These are phyloP conservation scores for Aplocera efformata DNA, from an alignment of 2,888 invertebrate genomes.

Conservation along the genomic window DNA sequence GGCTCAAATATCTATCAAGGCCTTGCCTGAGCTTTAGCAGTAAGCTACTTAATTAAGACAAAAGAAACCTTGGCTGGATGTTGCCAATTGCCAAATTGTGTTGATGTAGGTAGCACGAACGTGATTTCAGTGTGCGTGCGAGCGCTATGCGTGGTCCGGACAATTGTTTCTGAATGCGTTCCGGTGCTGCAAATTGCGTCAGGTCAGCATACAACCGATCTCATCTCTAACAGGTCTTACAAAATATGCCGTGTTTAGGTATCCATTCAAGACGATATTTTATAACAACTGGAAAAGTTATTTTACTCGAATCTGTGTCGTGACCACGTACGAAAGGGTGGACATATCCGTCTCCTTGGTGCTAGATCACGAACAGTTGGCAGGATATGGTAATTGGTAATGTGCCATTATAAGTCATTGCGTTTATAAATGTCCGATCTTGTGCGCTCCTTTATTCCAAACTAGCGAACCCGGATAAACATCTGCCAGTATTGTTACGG, in stretches of 20 bases:
- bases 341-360: constrained; percentile 36
- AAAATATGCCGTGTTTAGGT: no score
- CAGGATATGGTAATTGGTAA: constrained; percentile 35
- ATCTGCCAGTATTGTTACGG: no score
- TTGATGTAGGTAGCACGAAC: constrained; percentile 42
- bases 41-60: constrained; percentile 45
- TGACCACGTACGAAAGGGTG: constrained; percentile 30
- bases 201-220: constrained; percentile 19
- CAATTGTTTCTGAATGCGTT: constrained; percentile 42
- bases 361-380: constrained; percentile 40
- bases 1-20: constrained; percentile 23
- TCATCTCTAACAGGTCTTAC: neutral
- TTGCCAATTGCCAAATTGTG: constrained; percentile 53
- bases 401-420: constrained; percentile 23
- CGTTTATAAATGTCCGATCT: no score
- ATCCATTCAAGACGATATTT: no score
- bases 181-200: constrained; percentile 37
- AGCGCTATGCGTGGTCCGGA: constrained; percentile 29
- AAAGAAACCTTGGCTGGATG: constrained; percentile 51
- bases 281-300: neutral
- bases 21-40: constrained; percentile 31
- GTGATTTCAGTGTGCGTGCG: constrained; percentile 40
- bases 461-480: no score
- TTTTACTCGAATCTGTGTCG: constrained; percentile 27
- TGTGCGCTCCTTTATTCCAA: no score